Base-by-base conservation (phyloP, 2,113 vertebrate genomes). In the Micromys minutus region DNA sequence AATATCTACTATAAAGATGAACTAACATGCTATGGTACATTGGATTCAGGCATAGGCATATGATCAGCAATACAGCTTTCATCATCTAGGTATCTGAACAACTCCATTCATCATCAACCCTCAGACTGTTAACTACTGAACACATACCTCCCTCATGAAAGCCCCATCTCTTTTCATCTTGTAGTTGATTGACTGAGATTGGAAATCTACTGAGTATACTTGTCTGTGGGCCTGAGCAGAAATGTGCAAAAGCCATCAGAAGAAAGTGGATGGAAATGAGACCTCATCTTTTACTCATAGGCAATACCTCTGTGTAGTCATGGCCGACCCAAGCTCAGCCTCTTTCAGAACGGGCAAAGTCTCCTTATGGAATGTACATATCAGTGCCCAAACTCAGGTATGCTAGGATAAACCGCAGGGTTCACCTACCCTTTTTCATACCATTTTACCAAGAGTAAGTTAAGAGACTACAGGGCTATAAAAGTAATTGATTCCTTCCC, bases 31-130 rank as follows among this genome's bases (percentile, higher is more conserved):
- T 95, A 52, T 95, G 86, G 63, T 77, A 85, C 87, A 77, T 97
- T 26, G 86, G 97, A 97, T 97, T 98, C 96, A 96, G 94, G 93
- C 97, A 97, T 94, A 96, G 93, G 91, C 97, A 97, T 94, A 96
- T 72, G 97, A 69, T 0, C 47, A 84, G 96, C 93, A 97, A 90
- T 69, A 16, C 63, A 89, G 61, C 2, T 1, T 81, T 95, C 87
- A 87, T 96, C 90, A 87, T 87, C 52, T 83, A 91, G 72, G 13
- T 76, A 6, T 50, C 17, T 39, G 15, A 72, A 81, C 69, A 87
- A 96, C 81, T 24, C n/a, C 81, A 52, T 45, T 77, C 45, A 63
- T 84, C 45, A 45, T 52, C 84, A 4, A 72, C 72, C 63, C 16
- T 89, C 59, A 80, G 74, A 92, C 75, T 88, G 39, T 81, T 13